Percentiles rank a stretch among this genome's conserved stretches.
Conservation (phyloP, 2,797 vertebrate genomes). For the Chloroceryle inda region DNA sequence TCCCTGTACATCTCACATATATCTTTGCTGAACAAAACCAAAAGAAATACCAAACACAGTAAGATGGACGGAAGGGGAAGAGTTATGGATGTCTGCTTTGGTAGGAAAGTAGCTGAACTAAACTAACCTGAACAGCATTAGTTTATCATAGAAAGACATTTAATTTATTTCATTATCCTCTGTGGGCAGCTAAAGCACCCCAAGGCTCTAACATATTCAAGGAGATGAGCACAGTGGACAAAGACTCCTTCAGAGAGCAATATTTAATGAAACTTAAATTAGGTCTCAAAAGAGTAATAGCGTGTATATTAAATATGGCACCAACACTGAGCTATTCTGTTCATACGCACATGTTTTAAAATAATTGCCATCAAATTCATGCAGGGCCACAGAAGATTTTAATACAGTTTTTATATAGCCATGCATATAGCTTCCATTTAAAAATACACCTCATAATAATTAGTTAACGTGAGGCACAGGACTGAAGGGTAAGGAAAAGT, state of each 20-base stretch:
- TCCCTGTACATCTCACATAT: neutral
- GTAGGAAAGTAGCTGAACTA: neutral
- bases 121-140: neutral
- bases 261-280: conserved; percentile 69
- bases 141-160: conserved; percentile 46
- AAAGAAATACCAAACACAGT: neutral
- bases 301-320: conserved; percentile 37
- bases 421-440: neutral
- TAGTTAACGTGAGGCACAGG: neutral
- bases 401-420: conserved; percentile 14
- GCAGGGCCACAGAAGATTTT: neutral
- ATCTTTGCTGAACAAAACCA: neutral
- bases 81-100: neutral
- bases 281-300: conserved; percentile 52
- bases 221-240: neutral
- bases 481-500: neutral
- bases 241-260: conserved; percentile 29
- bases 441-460: neutral
- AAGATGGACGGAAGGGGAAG: neutral
- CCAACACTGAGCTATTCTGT: neutral
- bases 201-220: neutral
- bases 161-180: conserved; percentile 51
- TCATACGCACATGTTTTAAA: neutral
- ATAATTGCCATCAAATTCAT: conserved; percentile 5
- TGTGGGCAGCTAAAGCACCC: neutral